Percentiles rank a stretch among this genome's conserved stretches.
Evolutionary conservation across 2,888 invertebrate species (phyloP).

Genomic region (Fragum whitleyi): DNA sequence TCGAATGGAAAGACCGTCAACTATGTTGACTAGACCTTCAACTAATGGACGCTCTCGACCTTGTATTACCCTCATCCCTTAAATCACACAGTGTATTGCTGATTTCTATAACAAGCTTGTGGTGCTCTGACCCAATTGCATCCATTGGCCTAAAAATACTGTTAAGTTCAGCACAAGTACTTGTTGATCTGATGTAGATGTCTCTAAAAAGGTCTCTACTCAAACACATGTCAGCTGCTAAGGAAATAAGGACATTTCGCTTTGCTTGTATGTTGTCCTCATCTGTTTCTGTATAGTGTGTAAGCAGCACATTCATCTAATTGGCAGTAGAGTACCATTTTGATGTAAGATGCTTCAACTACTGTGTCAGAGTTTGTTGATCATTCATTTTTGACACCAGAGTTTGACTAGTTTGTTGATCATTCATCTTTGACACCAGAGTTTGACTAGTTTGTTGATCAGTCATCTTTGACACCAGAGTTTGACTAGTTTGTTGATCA

Average conservation of each 20-base stretch:
- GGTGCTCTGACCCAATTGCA: not conserved
- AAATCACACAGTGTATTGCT: not conserved
- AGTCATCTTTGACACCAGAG: constrained; percentile 3
- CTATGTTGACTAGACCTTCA: not conserved
- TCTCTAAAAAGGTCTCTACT: constrained; percentile 9
- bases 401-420: not conserved
- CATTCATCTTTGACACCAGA: not conserved
- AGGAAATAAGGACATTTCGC: not conserved
- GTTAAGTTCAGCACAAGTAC: too few relatives aligned
- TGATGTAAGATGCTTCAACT: not conserved
- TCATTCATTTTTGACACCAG: not conserved
- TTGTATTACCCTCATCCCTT: not conserved
- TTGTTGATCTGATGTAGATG: not conserved
- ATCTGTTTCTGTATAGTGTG: not conserved
- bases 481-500: too few relatives aligned
- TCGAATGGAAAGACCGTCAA: not conserved
- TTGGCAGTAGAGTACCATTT: constrained; percentile 2
- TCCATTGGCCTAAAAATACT: not conserved
- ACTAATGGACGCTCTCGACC: not conserved
- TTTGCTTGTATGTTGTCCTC: not conserved
- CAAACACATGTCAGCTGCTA: not conserved
- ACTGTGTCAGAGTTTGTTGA: not conserved
- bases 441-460: not conserved
- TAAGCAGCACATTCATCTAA: constrained; percentile 3
- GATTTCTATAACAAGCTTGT: not conserved